phyloP scores from a whole-genome alignment of 2,888 invertebrate genomes.

The Drosophila ustulata region DNA sequence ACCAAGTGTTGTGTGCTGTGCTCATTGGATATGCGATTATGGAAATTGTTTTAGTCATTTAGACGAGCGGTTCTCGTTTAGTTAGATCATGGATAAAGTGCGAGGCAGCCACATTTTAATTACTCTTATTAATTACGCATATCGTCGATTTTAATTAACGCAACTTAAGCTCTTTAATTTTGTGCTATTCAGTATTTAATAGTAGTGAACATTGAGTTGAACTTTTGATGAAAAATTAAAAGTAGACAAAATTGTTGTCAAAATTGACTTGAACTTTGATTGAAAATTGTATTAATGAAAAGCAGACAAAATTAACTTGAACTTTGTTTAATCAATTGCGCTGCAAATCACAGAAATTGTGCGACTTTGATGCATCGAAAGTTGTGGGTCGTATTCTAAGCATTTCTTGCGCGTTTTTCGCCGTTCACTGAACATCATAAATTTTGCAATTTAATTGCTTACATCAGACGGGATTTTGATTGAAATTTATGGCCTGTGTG shows the following conservation, averaged over 20 bases:
- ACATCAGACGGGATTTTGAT: conserved; percentile 65
- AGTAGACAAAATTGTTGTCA: too few relatives aligned
- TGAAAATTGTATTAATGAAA: too few relatives aligned
- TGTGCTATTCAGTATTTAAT: too few relatives aligned
- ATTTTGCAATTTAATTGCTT: conserved; percentile 77
- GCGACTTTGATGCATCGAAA: conserved; percentile 1
- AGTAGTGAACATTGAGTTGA: too few relatives aligned
- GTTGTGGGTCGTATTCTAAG: conserved; percentile 17
- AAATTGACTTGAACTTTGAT: not conserved
- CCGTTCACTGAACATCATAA: conserved; percentile 35
- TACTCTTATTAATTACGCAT: conserved; percentile 1
- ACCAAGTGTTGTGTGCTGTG: not conserved
- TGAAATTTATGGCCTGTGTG: conserved; percentile 67
- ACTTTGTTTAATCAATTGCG: not conserved
- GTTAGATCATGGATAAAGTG: conserved; percentile 3
- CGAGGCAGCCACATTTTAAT: not conserved
- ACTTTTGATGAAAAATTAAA: too few relatives aligned
- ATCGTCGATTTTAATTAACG: not conserved
- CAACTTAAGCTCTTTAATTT: not conserved
- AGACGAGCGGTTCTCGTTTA: not conserved
- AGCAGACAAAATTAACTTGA: not conserved
- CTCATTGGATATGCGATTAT: conserved; percentile 27
- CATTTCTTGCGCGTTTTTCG: conserved; percentile 23
- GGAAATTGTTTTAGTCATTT: conserved; percentile 42
- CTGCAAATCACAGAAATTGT: too few relatives aligned